Evolutionary conservation across 2,113 vertebrate species (phyloP).

Genomic region (Dromas ardeola): DNA sequence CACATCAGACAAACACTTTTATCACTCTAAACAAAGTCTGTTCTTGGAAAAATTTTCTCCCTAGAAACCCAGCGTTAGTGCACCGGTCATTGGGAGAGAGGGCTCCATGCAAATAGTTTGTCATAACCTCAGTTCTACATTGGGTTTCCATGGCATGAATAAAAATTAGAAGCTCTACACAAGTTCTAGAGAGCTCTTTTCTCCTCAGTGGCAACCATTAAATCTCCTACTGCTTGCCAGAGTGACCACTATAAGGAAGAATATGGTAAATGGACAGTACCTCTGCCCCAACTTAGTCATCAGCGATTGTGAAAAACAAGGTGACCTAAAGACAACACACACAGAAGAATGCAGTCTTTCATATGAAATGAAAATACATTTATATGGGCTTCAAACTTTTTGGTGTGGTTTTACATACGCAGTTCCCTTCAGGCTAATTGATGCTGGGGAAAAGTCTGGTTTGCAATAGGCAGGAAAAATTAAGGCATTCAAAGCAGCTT

Average conservation of each 20-base stretch:
- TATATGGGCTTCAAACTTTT: not conserved
- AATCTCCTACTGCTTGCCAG: not conserved
- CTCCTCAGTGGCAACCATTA: not conserved
- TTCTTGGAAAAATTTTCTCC: not conserved
- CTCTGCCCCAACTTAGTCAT: not conserved
- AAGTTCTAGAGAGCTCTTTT: not conserved
- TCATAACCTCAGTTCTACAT: not conserved
- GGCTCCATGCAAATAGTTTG: not conserved
- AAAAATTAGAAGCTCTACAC: not conserved
- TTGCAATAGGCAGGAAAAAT: slow-evolving; percentile 51
- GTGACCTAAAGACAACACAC: not conserved
- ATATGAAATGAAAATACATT: not conserved
- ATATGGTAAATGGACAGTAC: not conserved
- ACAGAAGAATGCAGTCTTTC: not conserved
- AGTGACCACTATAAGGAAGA: not conserved
- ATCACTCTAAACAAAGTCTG: not conserved
- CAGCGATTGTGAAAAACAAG: not conserved
- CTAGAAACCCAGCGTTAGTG: not conserved
- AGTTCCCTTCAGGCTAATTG: slow-evolving; percentile 39
- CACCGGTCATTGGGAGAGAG: not conserved
- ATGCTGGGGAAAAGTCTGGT: slow-evolving; percentile 35
- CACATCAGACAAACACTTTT: not conserved
- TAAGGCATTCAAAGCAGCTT: slow-evolving; percentile 7
- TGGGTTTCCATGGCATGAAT: not conserved
- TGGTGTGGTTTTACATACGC: slow-evolving; percentile 57